Percentiles rank a stretch among this genome's conserved stretches.
Conservation (phyloP, 1,140 invertebrate species). For the Ceratosolen solmsi region DNA sequence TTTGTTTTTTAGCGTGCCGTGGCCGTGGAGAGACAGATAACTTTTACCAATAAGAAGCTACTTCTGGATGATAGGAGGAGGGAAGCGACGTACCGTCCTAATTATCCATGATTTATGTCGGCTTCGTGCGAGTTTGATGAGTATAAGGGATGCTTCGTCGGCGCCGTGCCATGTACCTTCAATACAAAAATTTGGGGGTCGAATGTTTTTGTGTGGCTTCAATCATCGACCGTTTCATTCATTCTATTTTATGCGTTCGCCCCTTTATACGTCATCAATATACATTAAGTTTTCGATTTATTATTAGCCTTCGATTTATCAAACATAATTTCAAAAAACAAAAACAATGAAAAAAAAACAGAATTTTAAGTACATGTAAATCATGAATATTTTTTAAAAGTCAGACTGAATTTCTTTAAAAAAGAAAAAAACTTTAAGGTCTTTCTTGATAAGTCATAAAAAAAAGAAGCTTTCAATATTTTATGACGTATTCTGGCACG, state of each 20-base stretch:
- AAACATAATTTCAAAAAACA: too few species aligned
- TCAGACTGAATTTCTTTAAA: not conserved
- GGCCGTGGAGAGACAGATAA: not conserved
- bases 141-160: not conserved
- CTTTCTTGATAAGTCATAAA: not conserved
- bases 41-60: not conserved
- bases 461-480: not conserved
- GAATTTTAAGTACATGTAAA: too few species aligned
- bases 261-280: too few species aligned
- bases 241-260: not conserved
- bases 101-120: constrained; percentile 45
- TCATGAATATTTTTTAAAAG: too few species aligned
- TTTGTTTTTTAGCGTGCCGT: not conserved
- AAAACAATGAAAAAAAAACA: too few species aligned
- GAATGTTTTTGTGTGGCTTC: constrained; percentile 17
- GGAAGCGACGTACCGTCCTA: not conserved
- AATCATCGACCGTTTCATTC: constrained; percentile 24
- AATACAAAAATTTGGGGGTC: not conserved
- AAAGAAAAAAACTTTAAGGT: not conserved
- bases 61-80: not conserved
- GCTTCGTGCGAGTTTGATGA: constrained; percentile 3
- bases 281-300: too few species aligned
- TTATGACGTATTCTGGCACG: not conserved
- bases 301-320: too few species aligned
- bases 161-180: not conserved